Evolutionary conservation across 2,797 vertebrate genomes (phyloP).

Genomic region (Paguma larvata): DNA sequence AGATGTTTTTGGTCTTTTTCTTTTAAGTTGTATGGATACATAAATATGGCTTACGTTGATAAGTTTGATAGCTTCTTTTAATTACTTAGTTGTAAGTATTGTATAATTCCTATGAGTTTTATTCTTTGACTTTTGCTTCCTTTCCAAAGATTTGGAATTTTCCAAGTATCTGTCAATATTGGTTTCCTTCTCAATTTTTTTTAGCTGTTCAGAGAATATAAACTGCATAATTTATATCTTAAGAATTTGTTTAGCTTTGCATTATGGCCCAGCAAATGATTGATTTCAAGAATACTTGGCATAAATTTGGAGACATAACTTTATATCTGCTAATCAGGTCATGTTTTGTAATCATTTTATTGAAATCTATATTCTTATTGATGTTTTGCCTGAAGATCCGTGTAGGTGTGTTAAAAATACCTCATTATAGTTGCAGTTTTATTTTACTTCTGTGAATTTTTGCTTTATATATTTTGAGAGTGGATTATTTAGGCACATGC

Average conservation of each 20-base stretch:
- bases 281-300: not conserved
- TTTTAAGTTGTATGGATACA: not conserved
- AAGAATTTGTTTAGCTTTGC: not conserved
- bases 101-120: not conserved
- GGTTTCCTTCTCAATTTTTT: not conserved
- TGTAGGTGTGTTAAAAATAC: not conserved
- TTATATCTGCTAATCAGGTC: too few species aligned
- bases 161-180: not conserved
- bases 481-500: not conserved
- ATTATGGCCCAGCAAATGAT: not conserved
- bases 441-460: not conserved
- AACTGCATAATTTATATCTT: not conserved
- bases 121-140: not conserved
- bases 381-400: not conserved
- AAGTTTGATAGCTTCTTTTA: not conserved
- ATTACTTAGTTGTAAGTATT: not conserved
- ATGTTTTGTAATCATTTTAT: not conserved
- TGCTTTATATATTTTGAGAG: not conserved
- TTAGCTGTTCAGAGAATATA: not conserved
- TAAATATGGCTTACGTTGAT: not conserved
- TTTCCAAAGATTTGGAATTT: not conserved
- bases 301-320: not conserved
- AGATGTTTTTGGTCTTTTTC: not conserved
- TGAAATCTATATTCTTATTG: not conserved
- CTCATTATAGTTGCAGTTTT: not conserved